Base-by-base conservation (phyloP, 1,140 invertebrate species). In the Drosophila bifasciata region DNA sequence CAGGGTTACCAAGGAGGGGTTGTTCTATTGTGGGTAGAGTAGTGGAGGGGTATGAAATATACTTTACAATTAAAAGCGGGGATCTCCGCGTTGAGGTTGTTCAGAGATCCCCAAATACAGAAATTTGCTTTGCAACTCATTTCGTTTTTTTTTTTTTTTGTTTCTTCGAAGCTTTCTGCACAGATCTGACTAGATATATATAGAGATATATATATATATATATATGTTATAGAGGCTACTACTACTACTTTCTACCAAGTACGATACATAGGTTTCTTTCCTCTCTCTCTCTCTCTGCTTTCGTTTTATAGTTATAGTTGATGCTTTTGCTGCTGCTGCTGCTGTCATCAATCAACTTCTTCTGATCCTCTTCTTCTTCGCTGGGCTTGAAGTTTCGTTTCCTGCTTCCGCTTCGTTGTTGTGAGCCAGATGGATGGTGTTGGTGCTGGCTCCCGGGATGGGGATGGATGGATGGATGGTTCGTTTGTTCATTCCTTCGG, bases 91-190 rank as follows among this genome's bases (percentile, higher is more conserved):
- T 49, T 51, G 41, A 36, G 32, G 39, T 32, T 28, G 19, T 23
- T 36, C 52, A 51, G 56, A 51, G 57, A 59, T 68, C 55, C 52
- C 60, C 59, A 68, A 68, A 59, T 73, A 77, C 62, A 73, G 56
- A 74, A 64, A 68, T 85, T 83, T 83, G 81, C 81, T 85, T 85
- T 74, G 81, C 81, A 85, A 85, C 81, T 86, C 68, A 85, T 75
- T 85, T 17, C 41, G 15, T 23, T 55, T 32, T 49, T 21, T 48
- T 5, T 52, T 32, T 43, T 49, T 52, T 50, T 49, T n/a, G n/a
- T n/a, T 46, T 49, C 73, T 52, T 56, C 46, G 70, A 62, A 73
- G 70, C 70, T 36, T 63, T 73, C 70, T 73, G 59, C 70, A 73
- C 50, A 73, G 69, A 73, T 73, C 59, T 63, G 60, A 73, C 70